Percentiles rank a stretch among this genome's conserved stretches.
These are phyloP conservation scores for Myotis daubentonii DNA, from an alignment of 2,797 vertebrate species.

Conservation along the genomic window DNA sequence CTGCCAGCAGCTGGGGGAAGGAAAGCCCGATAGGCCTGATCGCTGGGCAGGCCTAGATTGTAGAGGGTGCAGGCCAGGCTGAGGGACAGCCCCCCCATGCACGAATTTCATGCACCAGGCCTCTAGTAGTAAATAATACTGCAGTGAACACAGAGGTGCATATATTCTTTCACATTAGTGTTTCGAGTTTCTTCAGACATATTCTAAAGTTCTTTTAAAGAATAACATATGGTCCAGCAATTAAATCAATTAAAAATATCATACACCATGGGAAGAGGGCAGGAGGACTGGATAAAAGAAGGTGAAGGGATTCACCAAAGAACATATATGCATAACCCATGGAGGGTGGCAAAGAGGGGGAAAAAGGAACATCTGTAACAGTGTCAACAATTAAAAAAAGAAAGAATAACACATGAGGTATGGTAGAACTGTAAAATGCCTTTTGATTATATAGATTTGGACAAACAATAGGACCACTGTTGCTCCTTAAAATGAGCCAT, in stretches of 20 bases:
- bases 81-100: no score
- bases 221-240: background rate
- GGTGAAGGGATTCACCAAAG: background rate
- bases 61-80: no score
- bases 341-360: background rate
- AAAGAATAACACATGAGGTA: background rate
- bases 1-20: no score
- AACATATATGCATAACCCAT: background rate
- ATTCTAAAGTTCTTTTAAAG: background rate
- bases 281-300: background rate
- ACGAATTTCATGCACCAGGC: no score
- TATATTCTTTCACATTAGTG: background rate
- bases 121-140: background rate
- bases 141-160: background rate
- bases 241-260: background rate
- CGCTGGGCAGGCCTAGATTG: no score
- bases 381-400: background rate
- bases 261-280: background rate
- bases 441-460: background rate
- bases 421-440: background rate
- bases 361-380: background rate
- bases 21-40: no score
- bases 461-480: background rate
- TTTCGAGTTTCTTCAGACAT: background rate
- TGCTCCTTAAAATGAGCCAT: background rate